Evolutionary conservation across 1,140 invertebrate species (phyloP).

Genomic region (Melitaea cinxia): DNA sequence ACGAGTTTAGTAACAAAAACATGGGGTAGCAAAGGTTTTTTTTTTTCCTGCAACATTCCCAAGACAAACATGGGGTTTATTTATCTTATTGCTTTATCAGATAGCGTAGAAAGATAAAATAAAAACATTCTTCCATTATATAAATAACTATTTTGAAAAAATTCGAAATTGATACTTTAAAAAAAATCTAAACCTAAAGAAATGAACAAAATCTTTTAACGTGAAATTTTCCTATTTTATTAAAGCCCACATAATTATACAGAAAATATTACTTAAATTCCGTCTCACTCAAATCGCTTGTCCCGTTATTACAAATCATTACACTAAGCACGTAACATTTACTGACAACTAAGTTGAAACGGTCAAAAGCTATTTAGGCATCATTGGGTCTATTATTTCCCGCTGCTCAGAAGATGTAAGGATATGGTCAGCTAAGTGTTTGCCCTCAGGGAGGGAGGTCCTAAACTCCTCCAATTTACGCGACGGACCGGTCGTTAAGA

Average conservation of each 20-base stretch:
- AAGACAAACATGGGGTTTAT: too few relatives aligned
- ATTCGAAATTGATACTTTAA: too few relatives aligned
- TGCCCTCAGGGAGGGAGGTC: conserved; percentile 50
- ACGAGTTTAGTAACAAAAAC: too few relatives aligned
- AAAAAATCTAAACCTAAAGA: too few relatives aligned
- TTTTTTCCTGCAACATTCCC: too few relatives aligned
- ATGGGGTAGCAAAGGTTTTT: too few relatives aligned
- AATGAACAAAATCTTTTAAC: too few relatives aligned
- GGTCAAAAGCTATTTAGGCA: conserved; percentile 35
- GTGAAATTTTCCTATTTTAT: too few relatives aligned
- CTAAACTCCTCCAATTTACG: conserved; percentile 73
- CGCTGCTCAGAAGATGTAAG: conserved; percentile 48
- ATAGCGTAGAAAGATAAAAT: too few relatives aligned
- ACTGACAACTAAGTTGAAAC: conserved; percentile 27
- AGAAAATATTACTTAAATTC: neutral
- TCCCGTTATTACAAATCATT: conserved; percentile 10
- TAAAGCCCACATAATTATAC: neutral
- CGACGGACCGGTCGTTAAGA: conserved; percentile 64
- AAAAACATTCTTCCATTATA: too few relatives aligned
- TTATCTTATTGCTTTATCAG: too few relatives aligned
- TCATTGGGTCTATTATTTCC: conserved; percentile 40
- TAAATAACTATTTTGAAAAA: too few relatives aligned
- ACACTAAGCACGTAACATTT: conserved; percentile 21
- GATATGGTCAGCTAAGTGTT: conserved; percentile 68
- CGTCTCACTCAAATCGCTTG: neutral